phyloP scores from a whole-genome alignment of 2,113 vertebrate species.

The Circaetus cinerascens region DNA sequence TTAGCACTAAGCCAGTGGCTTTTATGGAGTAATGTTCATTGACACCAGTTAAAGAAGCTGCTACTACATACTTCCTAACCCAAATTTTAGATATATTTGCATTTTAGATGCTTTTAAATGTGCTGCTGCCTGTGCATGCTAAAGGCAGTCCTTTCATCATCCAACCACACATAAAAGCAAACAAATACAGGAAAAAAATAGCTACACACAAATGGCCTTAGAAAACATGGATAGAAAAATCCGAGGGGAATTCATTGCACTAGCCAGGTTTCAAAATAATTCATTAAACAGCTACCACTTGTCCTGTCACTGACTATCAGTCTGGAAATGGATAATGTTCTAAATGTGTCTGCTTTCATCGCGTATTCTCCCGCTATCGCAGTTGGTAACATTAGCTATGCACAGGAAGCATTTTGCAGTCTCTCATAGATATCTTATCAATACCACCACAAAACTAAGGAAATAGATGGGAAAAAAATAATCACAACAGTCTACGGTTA shows the following conservation, averaged over 20 bases:
- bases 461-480: not conserved
- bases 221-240: not conserved
- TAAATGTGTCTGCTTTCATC: slow-evolving; percentile 40
- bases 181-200: not conserved
- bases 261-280: slow-evolving; percentile 39
- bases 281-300: slow-evolving; percentile 51
- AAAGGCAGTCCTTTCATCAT: slow-evolving; percentile 14
- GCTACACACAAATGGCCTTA: slow-evolving; percentile 1
- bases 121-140: not conserved
- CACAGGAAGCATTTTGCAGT: slow-evolving; percentile 42
- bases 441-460: slow-evolving; percentile 26
- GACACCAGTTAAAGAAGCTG: not conserved
- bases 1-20: not conserved
- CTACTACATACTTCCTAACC: not conserved
- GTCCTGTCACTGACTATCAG: slow-evolving; percentile 35
- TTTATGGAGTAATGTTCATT: not conserved
- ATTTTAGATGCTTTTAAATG: not conserved
- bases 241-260: not conserved
- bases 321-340: slow-evolving; percentile 47
- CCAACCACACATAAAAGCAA: not conserved
- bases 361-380: not conserved
- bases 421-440: slow-evolving; percentile 21
- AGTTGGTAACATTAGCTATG: slow-evolving; percentile 4
- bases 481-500: not conserved
- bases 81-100: slow-evolving; percentile 8